These are phyloP conservation scores for Incurvaria masculella DNA, from an alignment of 2,888 invertebrate species.

Conservation along the genomic window DNA sequence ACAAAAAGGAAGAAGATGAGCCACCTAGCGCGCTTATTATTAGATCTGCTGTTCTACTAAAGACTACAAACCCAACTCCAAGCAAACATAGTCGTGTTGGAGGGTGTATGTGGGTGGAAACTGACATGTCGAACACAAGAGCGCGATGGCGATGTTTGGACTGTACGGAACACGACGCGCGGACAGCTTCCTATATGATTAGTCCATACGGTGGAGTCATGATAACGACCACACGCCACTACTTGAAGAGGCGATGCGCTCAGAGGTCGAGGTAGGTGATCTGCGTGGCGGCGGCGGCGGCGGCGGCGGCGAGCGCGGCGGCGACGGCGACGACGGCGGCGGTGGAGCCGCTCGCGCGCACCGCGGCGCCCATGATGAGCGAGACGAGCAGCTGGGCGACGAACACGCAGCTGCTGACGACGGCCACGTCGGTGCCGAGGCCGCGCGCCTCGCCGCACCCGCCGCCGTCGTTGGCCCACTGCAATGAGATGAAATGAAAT, in stretches of 20 bases:
- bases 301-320: constrained; percentile 78
- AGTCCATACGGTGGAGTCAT: too few relatives aligned
- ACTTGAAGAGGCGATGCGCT: constrained; percentile 17
- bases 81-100: too few relatives aligned
- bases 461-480: constrained; percentile 46
- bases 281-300: constrained; percentile 80
- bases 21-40: too few relatives aligned
- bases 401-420: constrained; percentile 95
- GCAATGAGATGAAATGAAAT: constrained; percentile 13
- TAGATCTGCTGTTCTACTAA: too few relatives aligned
- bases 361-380: constrained; percentile 80
- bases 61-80: too few relatives aligned
- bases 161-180: too few relatives aligned
- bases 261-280: constrained; percentile 87
- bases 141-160: too few relatives aligned
- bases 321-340: constrained; percentile 87
- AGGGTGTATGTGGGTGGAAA: too few relatives aligned
- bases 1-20: too few relatives aligned
- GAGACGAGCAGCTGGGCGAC: constrained; percentile 92
- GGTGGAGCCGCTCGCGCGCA: constrained; percentile 76
- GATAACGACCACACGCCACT: too few relatives aligned
- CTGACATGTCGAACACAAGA: too few relatives aligned
- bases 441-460: constrained; percentile 70
- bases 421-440: constrained; percentile 91
- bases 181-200: too few relatives aligned